Conservation (phyloP, 2,797 vertebrate species). For the Centroberyx gerrardi region DNA sequence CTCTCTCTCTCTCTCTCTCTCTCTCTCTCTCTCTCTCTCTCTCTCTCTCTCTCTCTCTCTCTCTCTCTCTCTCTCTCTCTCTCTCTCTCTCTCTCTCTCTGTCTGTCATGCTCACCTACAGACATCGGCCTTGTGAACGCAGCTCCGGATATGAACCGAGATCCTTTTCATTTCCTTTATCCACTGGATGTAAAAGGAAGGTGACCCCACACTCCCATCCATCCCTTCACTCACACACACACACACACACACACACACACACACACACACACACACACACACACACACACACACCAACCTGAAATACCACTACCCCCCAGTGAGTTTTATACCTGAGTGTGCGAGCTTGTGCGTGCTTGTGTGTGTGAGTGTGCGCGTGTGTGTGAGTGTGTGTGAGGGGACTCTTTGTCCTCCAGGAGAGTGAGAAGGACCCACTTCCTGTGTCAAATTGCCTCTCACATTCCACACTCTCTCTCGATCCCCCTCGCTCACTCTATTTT, state of each 20-base stretch:
- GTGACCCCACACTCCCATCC: constrained; percentile 43
- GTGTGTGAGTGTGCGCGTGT: constrained; percentile 21
- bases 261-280: constrained; percentile 38
- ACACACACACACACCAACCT: constrained; percentile 54
- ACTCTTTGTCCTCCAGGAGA: constrained; percentile 74
- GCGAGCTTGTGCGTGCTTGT: constrained; percentile 24
- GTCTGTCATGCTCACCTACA: constrained; percentile 25
- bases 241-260: constrained; percentile 35
- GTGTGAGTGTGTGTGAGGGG: constrained; percentile 52
- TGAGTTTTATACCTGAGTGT: constrained; percentile 60
- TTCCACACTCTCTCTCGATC: constrained; percentile 80
- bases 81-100: neutral
- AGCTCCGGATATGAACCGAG: constrained; percentile 72
- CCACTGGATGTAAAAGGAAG: constrained; percentile 38
- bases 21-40: neutral
- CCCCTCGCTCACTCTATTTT: constrained; percentile 66
- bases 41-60: constrained; percentile 1
- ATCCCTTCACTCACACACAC: constrained; percentile 45
- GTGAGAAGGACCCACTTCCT: constrained; percentile 82
- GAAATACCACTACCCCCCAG: constrained; percentile 55
- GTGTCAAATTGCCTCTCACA: constrained; percentile 85
- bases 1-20: neutral
- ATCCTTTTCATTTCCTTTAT: constrained; percentile 78
- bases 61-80: neutral
- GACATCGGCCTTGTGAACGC: constrained; percentile 41